Evolutionary conservation across 2,113 vertebrate species (phyloP), one percentile per base, ranked within the genome.

Genomic region (Leucopsar rothschildi): DNA sequence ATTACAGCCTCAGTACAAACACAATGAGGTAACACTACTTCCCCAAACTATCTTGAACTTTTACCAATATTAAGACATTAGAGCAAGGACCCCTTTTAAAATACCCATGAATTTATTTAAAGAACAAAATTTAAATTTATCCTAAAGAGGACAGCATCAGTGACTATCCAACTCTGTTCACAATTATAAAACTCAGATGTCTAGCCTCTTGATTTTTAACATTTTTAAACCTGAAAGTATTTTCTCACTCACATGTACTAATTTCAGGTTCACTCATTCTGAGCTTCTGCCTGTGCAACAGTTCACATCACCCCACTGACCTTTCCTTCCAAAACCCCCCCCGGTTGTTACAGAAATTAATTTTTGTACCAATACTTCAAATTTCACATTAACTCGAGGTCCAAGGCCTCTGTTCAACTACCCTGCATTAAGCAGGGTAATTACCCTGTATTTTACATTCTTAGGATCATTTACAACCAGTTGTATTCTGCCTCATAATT

Each of bases 401-500:
- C 66, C 29, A 60, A 68, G 15, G 29, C 31, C n/a, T 80, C 79
- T 78, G 20, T 35, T 79, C 40, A 76, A 91, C 37, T 23, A 52
- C 21, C 33, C 28, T 60, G 37, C 53, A 85, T 39, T 57, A 76
- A 39, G 4, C 24, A 50, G 25, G 14, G 49, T 50, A 50, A 50
- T 50, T 50, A 50, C 50, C 15, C n/a, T 47, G 33, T 13, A 53
- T 70, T 86, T 72, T 73, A 49, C 12, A 49, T 63, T 68, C 52
- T n/a, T 52, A 42, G 64, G 85, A 77, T 75, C 79, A 70, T 44
- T 70, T 59, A 88, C 81, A 77, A 12, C 37, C 82, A 89, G 40
- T 79, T 79, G 61, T 68, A 71, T 60, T 88, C 71, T 80, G 69
- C 66, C 42, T 47, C 42, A 57, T 40, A 82, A 91, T 66, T 82